Evolutionary conservation across 1,140 invertebrate species (phyloP), one percentile per base, ranked within the genome.

Genomic region (Hypothenemus hampei): DNA sequence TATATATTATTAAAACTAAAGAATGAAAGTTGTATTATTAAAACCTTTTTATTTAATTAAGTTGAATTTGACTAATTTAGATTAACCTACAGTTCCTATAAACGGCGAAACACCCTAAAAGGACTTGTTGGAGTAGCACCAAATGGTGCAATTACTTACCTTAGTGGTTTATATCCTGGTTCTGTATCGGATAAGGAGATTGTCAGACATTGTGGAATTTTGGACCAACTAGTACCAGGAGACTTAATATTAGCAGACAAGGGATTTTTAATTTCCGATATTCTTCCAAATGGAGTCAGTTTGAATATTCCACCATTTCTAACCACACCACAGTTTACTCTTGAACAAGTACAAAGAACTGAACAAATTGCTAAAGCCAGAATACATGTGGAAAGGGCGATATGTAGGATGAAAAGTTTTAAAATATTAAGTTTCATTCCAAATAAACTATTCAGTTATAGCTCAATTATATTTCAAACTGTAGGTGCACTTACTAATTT

Each of bases 281-380:
- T 61, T 4, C 45, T 61, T 33, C 62, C 59, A 37, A 7, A 18
- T 37, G 62, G 57, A 4, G 57, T 63, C 20, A 24, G 8, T 19
- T 50, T 63, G 16, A 59, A 63, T 54, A 53, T 59, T 13, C 59
- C 57, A 10, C 57, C 59, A 35, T 63, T 61, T 57, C 59, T 61
- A 40, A 52, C 15, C 15, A 62, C 41, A 47, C 19, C 47, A 3
- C 47, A 60, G 26, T 62, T 62, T 43, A 59, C 58, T 16, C 19
- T 4, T 35, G 20, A 21, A n/a, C 48, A 63, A 51, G 53, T 58
- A 24, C 39, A 54, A 13, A 15, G 48, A 22, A 51, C 56, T 35
- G 31, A 52, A 49, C 18, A 29, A 41, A 62, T 59, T 37, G 52
- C 60, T 15, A 57, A 51, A 35, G 60, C 46, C 16, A 45, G 49